These are phyloP conservation scores for Nibea coibor DNA, from an alignment of 2,113 vertebrate species.

Conservation along the genomic window DNA sequence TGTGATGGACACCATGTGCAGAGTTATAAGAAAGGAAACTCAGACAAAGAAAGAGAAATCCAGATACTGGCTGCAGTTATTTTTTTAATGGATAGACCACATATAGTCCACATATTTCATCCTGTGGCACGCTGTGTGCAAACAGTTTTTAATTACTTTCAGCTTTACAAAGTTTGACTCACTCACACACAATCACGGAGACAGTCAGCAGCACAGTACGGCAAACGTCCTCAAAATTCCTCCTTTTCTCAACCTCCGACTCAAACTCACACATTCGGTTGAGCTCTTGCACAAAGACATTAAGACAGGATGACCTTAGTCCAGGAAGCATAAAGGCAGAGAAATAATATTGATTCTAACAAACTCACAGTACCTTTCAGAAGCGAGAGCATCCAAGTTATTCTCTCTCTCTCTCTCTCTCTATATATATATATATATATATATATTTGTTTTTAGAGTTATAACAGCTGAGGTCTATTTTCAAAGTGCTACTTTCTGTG, in stretches of 20 bases:
- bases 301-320: background rate
- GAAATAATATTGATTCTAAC: background rate
- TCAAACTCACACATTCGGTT: background rate
- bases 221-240: background rate
- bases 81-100: background rate
- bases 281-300: background rate
- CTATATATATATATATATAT: too few relatives aligned
- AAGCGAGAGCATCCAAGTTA: background rate
- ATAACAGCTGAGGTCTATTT: background rate
- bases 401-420: too few relatives aligned
- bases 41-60: background rate
- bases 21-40: background rate
- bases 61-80: background rate
- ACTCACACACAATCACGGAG: background rate
- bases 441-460: background rate
- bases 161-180: conserved; percentile 16
- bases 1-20: background rate
- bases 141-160: conserved; percentile 32
- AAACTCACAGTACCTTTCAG: background rate
- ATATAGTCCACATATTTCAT: background rate
- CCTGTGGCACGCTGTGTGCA: conserved; percentile 10
- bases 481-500: background rate
- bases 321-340: background rate
- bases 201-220: background rate
- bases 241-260: background rate